A percentile compares a stretch with the other conserved stretches of the same genome.
Evolutionary conservation across 2,888 invertebrate genomes (phyloP).

Genomic region (Stenurella melanura): DNA sequence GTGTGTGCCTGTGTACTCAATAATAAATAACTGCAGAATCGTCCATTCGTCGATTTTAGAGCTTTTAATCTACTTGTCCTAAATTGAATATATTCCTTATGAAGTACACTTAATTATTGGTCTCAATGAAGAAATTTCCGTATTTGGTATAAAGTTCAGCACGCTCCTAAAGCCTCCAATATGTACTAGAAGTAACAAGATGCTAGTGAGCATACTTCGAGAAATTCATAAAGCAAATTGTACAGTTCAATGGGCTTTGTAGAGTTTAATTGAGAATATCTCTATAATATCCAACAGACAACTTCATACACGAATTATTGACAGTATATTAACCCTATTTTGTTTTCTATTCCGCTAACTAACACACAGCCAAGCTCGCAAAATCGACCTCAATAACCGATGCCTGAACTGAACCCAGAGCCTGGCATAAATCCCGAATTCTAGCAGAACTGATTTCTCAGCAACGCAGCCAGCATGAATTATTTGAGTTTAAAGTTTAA

Average conservation of each 20-base stretch:
- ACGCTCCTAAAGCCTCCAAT: too few species aligned
- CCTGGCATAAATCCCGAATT: constrained; percentile 30
- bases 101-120: too few species aligned
- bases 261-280: neutral
- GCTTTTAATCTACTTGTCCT: too few species aligned
- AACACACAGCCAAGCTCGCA: neutral
- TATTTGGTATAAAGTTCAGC: too few species aligned
- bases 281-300: neutral
- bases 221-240: neutral
- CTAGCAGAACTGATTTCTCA: constrained; percentile 38
- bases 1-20: too few species aligned
- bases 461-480: constrained; percentile 42
- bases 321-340: neutral
- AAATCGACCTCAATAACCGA: constrained; percentile 45
- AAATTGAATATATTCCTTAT: too few species aligned
- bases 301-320: neutral
- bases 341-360: neutral
- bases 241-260: neutral
- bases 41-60: too few species aligned
- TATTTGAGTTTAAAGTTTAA: constrained; percentile 49
- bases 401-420: constrained; percentile 15
- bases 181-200: too few species aligned
- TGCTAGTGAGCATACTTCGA: too few species aligned
- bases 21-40: too few species aligned
- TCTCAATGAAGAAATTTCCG: too few species aligned